Percentiles rank a stretch among this genome's conserved stretches.
phyloP scores from a whole-genome alignment of 1,140 invertebrate genomes.

The Bombus impatiens region DNA sequence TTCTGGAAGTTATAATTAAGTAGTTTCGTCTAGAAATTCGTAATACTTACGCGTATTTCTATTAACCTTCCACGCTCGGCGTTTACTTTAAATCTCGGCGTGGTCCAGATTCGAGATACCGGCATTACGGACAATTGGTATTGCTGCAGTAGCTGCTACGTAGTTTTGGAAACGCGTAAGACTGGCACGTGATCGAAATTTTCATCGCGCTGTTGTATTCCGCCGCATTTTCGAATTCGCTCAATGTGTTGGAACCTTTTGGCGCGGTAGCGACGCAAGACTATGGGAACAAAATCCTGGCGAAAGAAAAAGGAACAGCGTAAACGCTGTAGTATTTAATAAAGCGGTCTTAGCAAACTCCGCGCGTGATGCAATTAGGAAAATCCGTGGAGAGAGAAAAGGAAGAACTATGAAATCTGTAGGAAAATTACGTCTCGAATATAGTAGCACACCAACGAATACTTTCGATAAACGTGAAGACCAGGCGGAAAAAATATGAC shows the following conservation, averaged over 20 bases:
- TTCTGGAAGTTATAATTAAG: not conserved
- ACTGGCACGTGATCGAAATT: slow-evolving; percentile 51
- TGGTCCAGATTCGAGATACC: slow-evolving; percentile 11
- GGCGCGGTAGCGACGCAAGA: not conserved
- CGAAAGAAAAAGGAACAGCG: not conserved
- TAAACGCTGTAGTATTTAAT: slow-evolving; percentile 7
- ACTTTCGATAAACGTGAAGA: too few relatives aligned
- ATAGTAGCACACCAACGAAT: not conserved
- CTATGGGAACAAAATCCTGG: not conserved
- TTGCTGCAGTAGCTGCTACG: slow-evolving; percentile 16
- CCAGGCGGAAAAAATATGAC: too few relatives aligned
- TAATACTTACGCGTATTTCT: not conserved
- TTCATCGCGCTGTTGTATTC: slow-evolving; percentile 17
- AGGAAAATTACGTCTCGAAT: not conserved
- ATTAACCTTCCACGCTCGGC: not conserved
- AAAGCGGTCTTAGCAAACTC: not conserved
- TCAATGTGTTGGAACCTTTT: not conserved
- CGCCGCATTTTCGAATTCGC: not conserved
- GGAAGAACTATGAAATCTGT: not conserved
- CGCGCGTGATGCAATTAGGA: slow-evolving; percentile 20
- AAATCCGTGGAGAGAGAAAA: not conserved
- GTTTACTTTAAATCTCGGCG: slow-evolving; percentile 28
- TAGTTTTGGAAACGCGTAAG: slow-evolving; percentile 31
- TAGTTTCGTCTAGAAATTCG: not conserved
- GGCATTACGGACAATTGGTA: slow-evolving; percentile 36